Evolutionary conservation across 2,797 vertebrate species (phyloP).

Genomic region (Todus mexicanus): DNA sequence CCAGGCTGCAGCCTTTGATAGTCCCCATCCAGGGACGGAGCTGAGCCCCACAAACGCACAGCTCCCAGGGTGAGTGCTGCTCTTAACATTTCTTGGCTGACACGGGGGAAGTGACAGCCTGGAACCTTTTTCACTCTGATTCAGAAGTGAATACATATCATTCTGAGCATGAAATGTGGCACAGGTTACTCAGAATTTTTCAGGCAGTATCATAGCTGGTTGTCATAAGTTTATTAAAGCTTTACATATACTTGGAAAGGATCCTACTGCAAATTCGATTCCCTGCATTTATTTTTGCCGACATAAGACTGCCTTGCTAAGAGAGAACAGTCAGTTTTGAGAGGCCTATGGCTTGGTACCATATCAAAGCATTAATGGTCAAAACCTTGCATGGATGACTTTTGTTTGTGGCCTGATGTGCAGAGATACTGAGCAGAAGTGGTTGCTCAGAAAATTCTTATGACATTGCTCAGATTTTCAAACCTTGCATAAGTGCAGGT

Average conservation of each 20-base stretch:
- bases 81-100: not conserved
- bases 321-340: not conserved
- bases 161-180: not conserved
- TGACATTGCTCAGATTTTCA: not conserved
- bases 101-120: accelerated
- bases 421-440: not conserved
- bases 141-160: not conserved
- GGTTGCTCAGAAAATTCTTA: not conserved
- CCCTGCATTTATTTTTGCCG: not conserved
- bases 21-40: not conserved
- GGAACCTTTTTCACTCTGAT: not conserved
- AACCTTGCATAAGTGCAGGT: not conserved
- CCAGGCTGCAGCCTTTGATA: not conserved
- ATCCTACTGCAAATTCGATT: not conserved
- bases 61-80: not conserved
- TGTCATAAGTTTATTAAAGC: not conserved
- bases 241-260: not conserved
- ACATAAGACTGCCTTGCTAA: not conserved
- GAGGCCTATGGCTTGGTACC: not conserved
- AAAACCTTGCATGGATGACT: not conserved
- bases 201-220: not conserved
- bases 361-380: not conserved
- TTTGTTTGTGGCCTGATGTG: not conserved
- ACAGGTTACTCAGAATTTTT: not conserved
- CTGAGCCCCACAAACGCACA: not conserved